Base-by-base conservation (phyloP, 2,113 vertebrate species). In the Sterrhoptilus dennistouni region DNA sequence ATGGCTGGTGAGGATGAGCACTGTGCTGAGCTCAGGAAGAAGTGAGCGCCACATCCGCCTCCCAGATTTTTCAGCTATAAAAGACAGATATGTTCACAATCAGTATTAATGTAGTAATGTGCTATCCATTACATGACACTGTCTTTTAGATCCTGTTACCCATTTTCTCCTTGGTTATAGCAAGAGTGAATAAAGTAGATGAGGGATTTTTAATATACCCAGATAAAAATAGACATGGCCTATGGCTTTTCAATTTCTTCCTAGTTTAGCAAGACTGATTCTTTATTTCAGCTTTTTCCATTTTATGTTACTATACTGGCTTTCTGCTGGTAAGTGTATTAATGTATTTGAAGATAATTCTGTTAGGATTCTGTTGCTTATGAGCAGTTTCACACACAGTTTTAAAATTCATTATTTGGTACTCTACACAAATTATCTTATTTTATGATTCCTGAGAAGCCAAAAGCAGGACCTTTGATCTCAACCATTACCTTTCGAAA, bases 61-160 rank as follows among this genome's bases (percentile, higher is more conserved):
- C 57, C 19, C n/a, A 21, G 1, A 6, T 71, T 83, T 87, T 78
- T 79, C 65, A 65, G 12, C 40, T 91, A 4, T 53, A 36, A 84
- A 56, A 33, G 12, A 44, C 3, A 76, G 24, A 23, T 5, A 3
- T 11, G 11, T 68, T 79, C 53, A 23, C 11, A 8, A 17, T 49
- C 40, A 50, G 6, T 28, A 10, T 40, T 33, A 27, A 74, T 1
- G 0, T 15, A 45, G 36, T 22, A 49, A 82, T 11, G 11, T 72
- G 38, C n/a, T 88, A 7, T 44, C 63, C 18, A 6, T 80, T 45
- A 38, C 0, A 0, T 45, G 66, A 29, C 21, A 16, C 24, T 1
- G 0, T 44, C 6, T 61, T 65, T 44, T 75, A 87, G 40, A 68
- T 59, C 23, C 27, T 50, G 7, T 47, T 49, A 57, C 31, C 47